Conservation (phyloP, 2,113 vertebrate genomes). For the Oreotragus oreotragus region DNA sequence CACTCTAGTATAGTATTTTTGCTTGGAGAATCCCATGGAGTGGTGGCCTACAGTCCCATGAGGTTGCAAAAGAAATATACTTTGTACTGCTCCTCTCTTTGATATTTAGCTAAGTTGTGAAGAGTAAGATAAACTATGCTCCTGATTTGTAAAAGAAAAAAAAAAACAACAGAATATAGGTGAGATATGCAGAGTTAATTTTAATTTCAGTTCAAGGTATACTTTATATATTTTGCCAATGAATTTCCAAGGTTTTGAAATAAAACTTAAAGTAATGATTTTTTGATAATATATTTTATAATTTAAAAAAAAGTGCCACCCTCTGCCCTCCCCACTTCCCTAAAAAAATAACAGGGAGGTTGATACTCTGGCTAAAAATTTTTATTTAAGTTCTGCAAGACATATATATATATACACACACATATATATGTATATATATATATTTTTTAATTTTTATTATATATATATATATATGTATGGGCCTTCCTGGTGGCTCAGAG, state of each 20-base stretch:
- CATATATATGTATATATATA: too few species aligned
- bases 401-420: not conserved
- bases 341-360: not conserved
- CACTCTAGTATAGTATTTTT: not conserved
- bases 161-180: not conserved
- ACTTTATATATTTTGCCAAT: not conserved
- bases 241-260: not conserved
- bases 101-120: not conserved
- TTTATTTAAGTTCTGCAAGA: not conserved
- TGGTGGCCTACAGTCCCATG: not conserved
- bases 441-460: too few species aligned
- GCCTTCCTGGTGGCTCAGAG: too few species aligned
- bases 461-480: too few species aligned
- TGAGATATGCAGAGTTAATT: not conserved
- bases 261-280: not conserved
- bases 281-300: not conserved
- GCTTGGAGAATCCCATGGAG: not conserved
- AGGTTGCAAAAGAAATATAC: not conserved
- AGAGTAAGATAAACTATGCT: not conserved
- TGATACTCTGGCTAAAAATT: not conserved
- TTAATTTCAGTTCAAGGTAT: not conserved
- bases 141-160: not conserved
- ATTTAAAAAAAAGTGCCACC: not conserved
- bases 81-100: not conserved
- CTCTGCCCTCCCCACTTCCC: fast-evolving